Percentiles rank a stretch among this genome's conserved stretches.
phyloP scores from a whole-genome alignment of 2,113 vertebrate genomes.

The Cynocephalus volans region DNA sequence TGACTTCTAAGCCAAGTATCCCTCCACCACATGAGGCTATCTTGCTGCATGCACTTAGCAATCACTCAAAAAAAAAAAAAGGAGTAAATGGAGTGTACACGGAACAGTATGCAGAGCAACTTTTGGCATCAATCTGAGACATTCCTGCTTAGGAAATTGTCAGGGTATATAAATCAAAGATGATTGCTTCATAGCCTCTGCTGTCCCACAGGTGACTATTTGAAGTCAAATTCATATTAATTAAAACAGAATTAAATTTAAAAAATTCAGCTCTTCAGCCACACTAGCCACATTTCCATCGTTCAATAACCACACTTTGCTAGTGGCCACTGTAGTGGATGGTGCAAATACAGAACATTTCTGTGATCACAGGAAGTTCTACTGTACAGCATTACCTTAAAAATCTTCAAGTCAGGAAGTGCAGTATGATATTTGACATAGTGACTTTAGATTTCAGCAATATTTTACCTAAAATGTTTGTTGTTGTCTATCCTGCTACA shows the following conservation, averaged over 20 bases:
- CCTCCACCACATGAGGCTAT: neutral
- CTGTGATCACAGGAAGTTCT: neutral
- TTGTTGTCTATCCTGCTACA: neutral
- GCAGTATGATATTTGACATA: neutral
- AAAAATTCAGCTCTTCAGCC: neutral
- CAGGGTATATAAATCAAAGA: neutral
- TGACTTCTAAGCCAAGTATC: neutral
- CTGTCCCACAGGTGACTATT: neutral
- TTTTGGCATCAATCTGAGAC: neutral
- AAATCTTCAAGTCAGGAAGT: neutral
- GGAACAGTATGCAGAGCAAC: neutral
- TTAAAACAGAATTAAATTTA: neutral
- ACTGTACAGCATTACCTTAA: neutral
- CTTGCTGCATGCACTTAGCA: neutral
- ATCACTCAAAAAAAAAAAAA: neutral
- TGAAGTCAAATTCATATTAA: neutral
- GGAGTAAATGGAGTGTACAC: neutral
- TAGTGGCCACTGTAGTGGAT: fast-evolving
- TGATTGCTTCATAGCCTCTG: neutral
- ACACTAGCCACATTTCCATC: neutral
- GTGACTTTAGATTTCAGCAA: neutral
- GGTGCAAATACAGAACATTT: neutral
- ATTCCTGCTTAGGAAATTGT: neutral
- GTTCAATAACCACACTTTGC: neutral
- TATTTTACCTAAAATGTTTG: neutral